Evolutionary conservation across 1,140 invertebrate species (phyloP), one percentile per base, ranked within the genome.

Genomic region (Panulirus ornatus): DNA sequence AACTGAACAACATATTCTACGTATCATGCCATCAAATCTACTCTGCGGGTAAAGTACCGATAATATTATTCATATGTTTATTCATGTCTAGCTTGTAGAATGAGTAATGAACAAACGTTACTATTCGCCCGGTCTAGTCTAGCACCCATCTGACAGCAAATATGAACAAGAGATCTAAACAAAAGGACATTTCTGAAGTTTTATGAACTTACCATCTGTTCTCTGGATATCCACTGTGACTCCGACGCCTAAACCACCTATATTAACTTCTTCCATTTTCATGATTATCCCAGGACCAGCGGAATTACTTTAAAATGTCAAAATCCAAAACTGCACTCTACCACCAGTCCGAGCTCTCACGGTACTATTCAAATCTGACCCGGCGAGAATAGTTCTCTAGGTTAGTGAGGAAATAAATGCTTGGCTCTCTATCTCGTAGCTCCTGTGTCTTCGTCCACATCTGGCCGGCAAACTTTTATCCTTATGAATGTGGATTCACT

Each of bases 201-300:
- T n/a, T n/a, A n/a, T 6, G 2, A n/a, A 88, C 88, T 89, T 73
- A 88, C 88, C 88, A 73, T 89, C 88, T 75, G 88, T 89, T 75
- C 87, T 89, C 81, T 89, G 88, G 47, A 89, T 89, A 44, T 89
- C 88, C 88, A 89, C 88, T n/a, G 88, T 75, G 0, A 83, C 79
- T 36, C 88, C 79, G 16, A 89, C 88, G 34, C 78, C 79, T 44
- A 89, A 44, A 30, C 88, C 88, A 34, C 88, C 88, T 19, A 89
- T 71, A 44, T 89, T 89, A 40, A 63, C 88, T 47, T 89, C 88
- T 27, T 89, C 88, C 88, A 89, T 89, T 75, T 89, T 89, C 88
- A 89, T 89, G 30, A n/a, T 89, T 71, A 73, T 47, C 19, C 70
- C 44, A 75, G 70, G 27, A 76, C 16, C 79, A 51, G 63, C 76